phyloP scores from a whole-genome alignment of 2,888 invertebrate genomes.

The Cerastis leucographa region DNA sequence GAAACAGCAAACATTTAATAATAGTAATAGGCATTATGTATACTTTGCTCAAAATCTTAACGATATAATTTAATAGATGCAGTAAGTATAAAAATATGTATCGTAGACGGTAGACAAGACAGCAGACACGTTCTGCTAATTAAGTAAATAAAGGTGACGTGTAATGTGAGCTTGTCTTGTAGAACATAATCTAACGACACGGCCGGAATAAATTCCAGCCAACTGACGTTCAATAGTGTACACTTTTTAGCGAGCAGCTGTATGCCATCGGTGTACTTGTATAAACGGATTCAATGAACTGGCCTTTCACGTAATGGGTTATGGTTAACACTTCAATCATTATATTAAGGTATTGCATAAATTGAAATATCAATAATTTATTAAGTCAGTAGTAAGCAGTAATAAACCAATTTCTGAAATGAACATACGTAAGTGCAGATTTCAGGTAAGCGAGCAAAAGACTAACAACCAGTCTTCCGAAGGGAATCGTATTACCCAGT shows the following conservation, averaged over 20 bases:
- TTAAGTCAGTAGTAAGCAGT: not conserved
- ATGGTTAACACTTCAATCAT: not conserved
- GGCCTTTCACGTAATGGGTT: not conserved
- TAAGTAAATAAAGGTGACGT: constrained; percentile 28
- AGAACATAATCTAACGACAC: constrained; percentile 35
- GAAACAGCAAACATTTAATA: no score
- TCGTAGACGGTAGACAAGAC: constrained; percentile 17
- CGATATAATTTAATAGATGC: not conserved
- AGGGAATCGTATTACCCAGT: no score
- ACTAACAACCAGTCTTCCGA: no score
- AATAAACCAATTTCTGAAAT: not conserved
- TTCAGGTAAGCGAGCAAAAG: no score
- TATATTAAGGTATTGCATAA: not conserved
- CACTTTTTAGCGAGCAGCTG: not conserved
- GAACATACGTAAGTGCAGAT: no score
- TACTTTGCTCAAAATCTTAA: not conserved
- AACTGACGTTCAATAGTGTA: constrained; percentile 15
- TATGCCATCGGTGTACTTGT: not conserved
- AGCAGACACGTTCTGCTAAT: constrained; percentile 14
- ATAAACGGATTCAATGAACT: not conserved
- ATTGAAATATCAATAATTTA: not conserved
- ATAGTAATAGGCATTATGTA: no score
- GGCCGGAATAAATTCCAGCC: constrained; percentile 37
- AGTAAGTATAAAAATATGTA: constrained; percentile 12
- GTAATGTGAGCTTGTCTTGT: constrained; percentile 42